Percentiles rank a stretch among this genome's conserved stretches.
Evolutionary conservation across 2,113 vertebrate genomes (phyloP).

Genomic region (Guaruba guarouba): DNA sequence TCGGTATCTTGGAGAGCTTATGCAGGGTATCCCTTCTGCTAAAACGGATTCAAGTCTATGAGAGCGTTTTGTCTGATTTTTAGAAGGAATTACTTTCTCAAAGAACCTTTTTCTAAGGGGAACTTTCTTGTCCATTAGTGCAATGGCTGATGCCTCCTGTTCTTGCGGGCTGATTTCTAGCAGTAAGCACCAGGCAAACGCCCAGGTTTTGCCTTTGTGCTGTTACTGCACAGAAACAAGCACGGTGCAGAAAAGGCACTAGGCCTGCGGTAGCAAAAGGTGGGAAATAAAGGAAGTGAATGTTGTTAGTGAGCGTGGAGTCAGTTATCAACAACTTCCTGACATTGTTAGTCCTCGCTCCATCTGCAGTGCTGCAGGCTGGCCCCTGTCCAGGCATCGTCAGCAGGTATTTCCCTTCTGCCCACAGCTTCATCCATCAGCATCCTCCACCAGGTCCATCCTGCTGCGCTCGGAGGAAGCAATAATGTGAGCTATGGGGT

Average conservation of each 20-base stretch:
- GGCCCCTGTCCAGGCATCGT: not conserved
- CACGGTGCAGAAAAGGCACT: not conserved
- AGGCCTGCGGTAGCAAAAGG: not conserved
- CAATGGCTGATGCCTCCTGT: fast-evolving
- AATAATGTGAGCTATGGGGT: not conserved
- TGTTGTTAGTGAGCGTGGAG: not conserved
- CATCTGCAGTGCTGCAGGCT: not conserved
- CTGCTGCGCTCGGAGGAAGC: not conserved
- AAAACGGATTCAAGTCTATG: not conserved
- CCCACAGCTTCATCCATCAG: not conserved
- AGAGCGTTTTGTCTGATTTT: not conserved
- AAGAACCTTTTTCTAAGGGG: fast-evolving
- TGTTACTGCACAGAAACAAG: not conserved
- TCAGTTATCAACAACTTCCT: conserved; percentile 56
- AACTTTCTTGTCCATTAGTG: fast-evolving
- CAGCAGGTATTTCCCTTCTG: conserved; percentile 51
- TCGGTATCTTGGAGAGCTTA: not conserved
- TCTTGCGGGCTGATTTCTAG: not conserved
- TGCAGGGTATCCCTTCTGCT: not conserved
- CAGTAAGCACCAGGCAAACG: fast-evolving
- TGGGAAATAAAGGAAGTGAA: conserved; percentile 64
- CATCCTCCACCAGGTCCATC: not conserved
- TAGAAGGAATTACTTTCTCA: not conserved
- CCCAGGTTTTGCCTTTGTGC: not conserved
- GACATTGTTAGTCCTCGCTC: conserved; percentile 22